Conservation (phyloP, 2,113 vertebrate genomes). For the Myotis lucifugus region DNA sequence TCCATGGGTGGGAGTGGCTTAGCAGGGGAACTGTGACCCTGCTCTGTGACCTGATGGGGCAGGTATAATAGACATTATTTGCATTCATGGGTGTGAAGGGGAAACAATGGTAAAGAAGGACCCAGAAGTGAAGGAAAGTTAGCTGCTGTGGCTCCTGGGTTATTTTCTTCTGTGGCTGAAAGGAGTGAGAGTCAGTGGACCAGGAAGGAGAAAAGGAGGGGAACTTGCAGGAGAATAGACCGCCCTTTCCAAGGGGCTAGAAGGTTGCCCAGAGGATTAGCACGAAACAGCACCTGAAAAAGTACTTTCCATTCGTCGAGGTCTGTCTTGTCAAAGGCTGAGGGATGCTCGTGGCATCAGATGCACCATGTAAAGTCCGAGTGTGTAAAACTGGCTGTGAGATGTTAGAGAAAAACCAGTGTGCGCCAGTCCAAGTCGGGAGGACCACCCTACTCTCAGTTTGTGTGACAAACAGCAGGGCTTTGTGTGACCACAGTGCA, state of each 20-base stretch:
- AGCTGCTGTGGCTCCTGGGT: fast-evolving
- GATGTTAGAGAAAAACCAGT: neutral
- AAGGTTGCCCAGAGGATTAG: too few relatives aligned
- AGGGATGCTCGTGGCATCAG: neutral
- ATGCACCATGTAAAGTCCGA: neutral
- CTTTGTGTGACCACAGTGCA: neutral
- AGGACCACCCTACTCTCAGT: neutral
- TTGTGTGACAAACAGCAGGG: neutral
- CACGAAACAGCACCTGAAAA: fast-evolving
- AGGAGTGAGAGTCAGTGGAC: fast-evolving
- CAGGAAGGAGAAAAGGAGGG: neutral
- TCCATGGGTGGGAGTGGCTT: neutral
- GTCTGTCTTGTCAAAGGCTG: fast-evolving
- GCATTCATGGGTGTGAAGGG: neutral
- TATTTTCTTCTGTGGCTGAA: neutral
- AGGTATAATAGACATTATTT: fast-evolving
- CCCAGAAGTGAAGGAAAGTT: neutral
- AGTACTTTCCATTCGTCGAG: neutral
- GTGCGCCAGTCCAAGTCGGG: fast-evolving
- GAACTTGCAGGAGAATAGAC: neutral
- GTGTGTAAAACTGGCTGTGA: neutral
- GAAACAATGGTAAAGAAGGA: neutral
- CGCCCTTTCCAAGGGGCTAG: fast-evolving
- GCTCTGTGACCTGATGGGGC: fast-evolving
- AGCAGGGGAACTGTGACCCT: neutral